Conservation (phyloP, 92 coral and sea anemone species). For the Porites lobata region DNA sequence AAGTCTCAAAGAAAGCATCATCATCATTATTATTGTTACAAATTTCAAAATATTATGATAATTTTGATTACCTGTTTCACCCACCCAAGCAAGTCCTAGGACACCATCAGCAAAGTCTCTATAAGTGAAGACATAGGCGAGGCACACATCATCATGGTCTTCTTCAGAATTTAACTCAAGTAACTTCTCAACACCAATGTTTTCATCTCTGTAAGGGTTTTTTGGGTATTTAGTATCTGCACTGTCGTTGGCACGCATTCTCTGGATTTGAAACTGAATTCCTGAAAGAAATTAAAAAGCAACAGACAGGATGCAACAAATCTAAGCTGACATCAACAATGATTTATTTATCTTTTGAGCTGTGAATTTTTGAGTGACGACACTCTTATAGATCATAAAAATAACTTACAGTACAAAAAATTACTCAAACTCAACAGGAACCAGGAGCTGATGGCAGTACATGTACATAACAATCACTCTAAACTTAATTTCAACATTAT, state of each 20-base stretch:
- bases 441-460: too few species aligned
- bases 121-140: constrained; percentile 91
- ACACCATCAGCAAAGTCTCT: constrained; percentile 98
- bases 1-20: too few species aligned
- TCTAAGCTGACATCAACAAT: background rate
- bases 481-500: too few species aligned
- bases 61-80: constrained; percentile 58
- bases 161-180: constrained; percentile 90
- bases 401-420: too few species aligned
- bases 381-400: too few species aligned
- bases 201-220: constrained; percentile 75
- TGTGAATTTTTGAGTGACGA: background rate
- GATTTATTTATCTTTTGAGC: too few species aligned
- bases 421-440: too few species aligned
- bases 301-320: background rate
- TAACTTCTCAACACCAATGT: constrained; percentile 95
- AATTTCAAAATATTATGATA: too few species aligned
- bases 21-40: too few species aligned
- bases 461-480: too few species aligned
- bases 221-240: background rate
- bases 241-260: constrained; percentile 84
- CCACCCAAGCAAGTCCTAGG: constrained; percentile 99
- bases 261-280: constrained; percentile 84
- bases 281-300: constrained; percentile 45
- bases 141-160: constrained; percentile 67